Base-by-base conservation (phyloP, 2,888 invertebrate genomes). In the Zhuqinia jingwanae region DNA sequence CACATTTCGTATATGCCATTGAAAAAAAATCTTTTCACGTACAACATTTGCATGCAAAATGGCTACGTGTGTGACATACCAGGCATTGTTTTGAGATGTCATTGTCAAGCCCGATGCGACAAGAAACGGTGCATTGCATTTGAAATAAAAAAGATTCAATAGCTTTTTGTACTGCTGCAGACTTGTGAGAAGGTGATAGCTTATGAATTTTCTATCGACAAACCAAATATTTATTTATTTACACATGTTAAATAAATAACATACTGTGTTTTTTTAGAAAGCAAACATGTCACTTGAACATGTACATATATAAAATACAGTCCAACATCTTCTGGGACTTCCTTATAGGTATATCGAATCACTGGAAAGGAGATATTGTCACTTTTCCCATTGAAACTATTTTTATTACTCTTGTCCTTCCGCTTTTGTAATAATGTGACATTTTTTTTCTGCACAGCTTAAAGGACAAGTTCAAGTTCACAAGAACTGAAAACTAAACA, bases 361-460 rank as follows among this genome's bases (percentile, higher is more conserved):
- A 42, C 77, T 77, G 77, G 77, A 77, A 77, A 60, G 77, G 25
- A 42, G 36, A 56, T 77, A n/a, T n/a, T n/a, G 17, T 47, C 22
- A 70, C 70, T 70, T 70, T 70, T 70, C 50, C 50, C 68, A 20
- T 17, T n/a, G 50, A 76, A 76, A 75, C 56, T 58, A 76, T 77
- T 77, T 77, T 77, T 77, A 60, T 60, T 77, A 45, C 60, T 56
- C 58, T 60, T 77, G 77, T 77, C 77, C 77, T 77, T 77, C 77
- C 77, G 77, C 77, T 77, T 77, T 75, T 77, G 13, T 56, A 77
- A 58, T 75, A 30, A 75, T 36, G n/a, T 47, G 30, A 56, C 75
- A 30, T 56, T 53, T 42, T 22, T 25, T n/a, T n/a, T n/a, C n/a
- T n/a, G n/a, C n/a, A 42, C 30, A 25, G 22, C 10, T 6, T 0